Base-by-base conservation (phyloP, 2,888 invertebrate species). In the Osmoderma eremita region DNA sequence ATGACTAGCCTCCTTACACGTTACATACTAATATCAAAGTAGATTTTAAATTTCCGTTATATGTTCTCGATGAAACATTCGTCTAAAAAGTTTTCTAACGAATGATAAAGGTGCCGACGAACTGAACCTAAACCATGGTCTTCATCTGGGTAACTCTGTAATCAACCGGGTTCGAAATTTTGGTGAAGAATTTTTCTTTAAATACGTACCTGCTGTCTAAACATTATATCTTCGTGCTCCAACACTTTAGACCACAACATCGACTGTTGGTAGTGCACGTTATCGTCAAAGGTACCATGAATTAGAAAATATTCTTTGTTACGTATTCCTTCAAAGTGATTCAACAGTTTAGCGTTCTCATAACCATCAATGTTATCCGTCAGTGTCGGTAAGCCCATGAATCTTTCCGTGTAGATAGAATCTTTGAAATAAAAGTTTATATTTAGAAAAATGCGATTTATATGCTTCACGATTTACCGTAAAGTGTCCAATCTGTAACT, bases 261-360 rank as follows among this genome's bases (percentile, higher is more conserved):
- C 5, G 96, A 91, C 81, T 98, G 97, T 80, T 98, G 98, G 83
- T 95, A 98, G 82, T 98, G 98, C 0, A 98, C 98, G 82, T 98
- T 98, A 81, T 95, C 95, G 78, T 95, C 95, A 13, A 93, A 90
- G 1, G 97, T 97, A 65, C 98, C 98, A 82, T 98, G 98, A 68
- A 97, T 90, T 63, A 99, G 83, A 80, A 97, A 90, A 82, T 92
- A 97, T 70, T 91, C 88, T 81, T 97, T 95, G 75, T 88, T 86
- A 12, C 85, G 82, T 71, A 85, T 80, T 39, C 82, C 82, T 50
- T 86, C 84, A 38, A 86, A 88, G 74, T 87, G 88, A 67, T 88
- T 88, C 24, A 94, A 87, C 3, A 98, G 86, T 69, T 94, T 91
- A 0, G 94, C 91, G 39, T 86, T 85, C 53, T 86, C 83, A 79